Percentiles rank a stretch among this genome's conserved stretches.
Conservation (phyloP, 2,113 vertebrate species). For the Capreolus pygargus region DNA sequence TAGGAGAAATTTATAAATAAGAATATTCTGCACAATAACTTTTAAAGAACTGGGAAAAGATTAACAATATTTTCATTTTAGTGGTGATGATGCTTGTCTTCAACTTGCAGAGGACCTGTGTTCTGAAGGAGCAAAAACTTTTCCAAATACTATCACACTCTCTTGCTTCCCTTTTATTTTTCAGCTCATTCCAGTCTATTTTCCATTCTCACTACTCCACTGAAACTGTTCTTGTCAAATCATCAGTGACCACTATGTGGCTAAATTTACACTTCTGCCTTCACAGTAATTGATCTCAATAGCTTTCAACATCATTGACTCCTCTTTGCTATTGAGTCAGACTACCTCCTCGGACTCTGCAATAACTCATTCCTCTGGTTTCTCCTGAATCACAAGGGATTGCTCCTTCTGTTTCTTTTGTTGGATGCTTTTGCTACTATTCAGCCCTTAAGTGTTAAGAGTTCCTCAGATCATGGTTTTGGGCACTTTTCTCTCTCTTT, state of each 20-base stretch:
- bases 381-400: not conserved
- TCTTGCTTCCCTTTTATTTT: not conserved
- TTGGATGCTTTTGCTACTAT: not conserved
- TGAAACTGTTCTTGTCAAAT: not conserved
- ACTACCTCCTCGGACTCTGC: not conserved
- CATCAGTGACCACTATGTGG: not conserved
- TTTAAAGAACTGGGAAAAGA: not conserved
- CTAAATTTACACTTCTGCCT: not conserved
- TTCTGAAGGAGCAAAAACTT: not conserved
- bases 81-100: not conserved
- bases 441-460: not conserved
- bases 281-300: not conserved
- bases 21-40: not conserved
- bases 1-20: not conserved
- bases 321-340: not conserved
- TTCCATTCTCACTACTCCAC: not conserved
- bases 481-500: not conserved
- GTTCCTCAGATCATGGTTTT: not conserved
- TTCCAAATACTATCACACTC: not conserved
- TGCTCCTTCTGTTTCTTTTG: not conserved
- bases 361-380: not conserved
- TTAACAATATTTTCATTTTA: not conserved
- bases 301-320: not conserved
- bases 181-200: not conserved
- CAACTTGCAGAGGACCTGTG: not conserved